Evolutionary conservation across 1,140 invertebrate genomes (phyloP).

Genomic region (Caenorhabditis inopinata): DNA sequence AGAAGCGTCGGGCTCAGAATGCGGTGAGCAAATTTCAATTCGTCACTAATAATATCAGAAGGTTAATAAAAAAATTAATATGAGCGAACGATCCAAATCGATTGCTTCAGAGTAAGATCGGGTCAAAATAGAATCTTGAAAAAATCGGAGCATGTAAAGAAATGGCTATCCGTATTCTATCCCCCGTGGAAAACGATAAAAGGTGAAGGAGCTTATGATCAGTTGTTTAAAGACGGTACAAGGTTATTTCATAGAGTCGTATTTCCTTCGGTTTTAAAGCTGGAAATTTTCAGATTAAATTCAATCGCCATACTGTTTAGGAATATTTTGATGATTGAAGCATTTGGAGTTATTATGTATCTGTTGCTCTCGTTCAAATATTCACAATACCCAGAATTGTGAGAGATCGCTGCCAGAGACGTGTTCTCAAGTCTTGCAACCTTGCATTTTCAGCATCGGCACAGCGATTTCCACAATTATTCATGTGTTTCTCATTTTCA

Average conservation of each 20-base stretch:
- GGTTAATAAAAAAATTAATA: not conserved
- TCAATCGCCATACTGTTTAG: not conserved
- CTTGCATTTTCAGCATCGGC: not conserved
- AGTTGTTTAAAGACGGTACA: conserved; percentile 20
- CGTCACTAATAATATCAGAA: conserved; percentile 7
- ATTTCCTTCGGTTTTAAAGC: too few species aligned
- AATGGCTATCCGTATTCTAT: not conserved
- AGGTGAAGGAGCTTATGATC: not conserved
- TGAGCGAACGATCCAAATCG: not conserved
- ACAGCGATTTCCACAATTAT: not conserved
- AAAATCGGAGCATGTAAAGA: not conserved
- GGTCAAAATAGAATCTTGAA: conserved; percentile 16
- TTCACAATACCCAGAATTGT: not conserved
- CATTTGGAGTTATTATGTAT: conserved; percentile 30
- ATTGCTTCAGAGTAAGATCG: not conserved
- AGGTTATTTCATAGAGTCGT: not conserved
- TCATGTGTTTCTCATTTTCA: conserved; percentile 18
- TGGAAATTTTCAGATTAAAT: not conserved
- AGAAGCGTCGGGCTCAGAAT: not conserved
- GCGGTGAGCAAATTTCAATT: conserved; percentile 8
- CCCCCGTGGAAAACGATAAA: not conserved
- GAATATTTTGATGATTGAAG: conserved; percentile 11
- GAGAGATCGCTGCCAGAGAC: not conserved
- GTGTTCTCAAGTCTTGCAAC: not conserved
- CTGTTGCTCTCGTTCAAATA: conserved; percentile 22